Base-by-base conservation (phyloP, 1,140 invertebrate species). In the Spodoptera litura region DNA sequence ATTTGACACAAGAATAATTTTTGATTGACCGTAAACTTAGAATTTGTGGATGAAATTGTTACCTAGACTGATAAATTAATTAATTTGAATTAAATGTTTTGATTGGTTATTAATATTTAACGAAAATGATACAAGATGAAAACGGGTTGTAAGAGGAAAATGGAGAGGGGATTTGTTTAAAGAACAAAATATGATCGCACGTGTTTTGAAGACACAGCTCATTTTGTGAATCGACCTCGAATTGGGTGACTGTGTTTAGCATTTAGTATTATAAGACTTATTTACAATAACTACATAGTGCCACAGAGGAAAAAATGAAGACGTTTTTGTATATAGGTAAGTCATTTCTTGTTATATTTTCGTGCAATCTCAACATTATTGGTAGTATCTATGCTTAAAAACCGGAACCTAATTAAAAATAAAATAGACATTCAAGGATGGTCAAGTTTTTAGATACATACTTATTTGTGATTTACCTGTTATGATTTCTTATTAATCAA, bases 71-170 rank as follows among this genome's bases (percentile, higher is more conserved):
- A 15, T 10, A 52, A 20, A 31, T 68, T 52, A 52, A 15, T 25
- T 52, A 52, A 15, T 25, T 68, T 11, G 13, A 52, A 52, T 27
- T 20, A 52, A 11, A n/a, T 55, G n/a, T 55, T 38, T n/a, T 62
- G 20, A 59, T 62, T 68, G 64, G 64, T 27, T 20, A 52, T 27
- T 51, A 68, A 31, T 27, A 56, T n/a, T 68, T 27, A 4, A 35
- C 51, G 25, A 55, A 71, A 73, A 27, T 59, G 55, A 59, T 58
- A 44, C 35, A 12, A 73, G 71, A 64, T 58, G 38, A 11, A 59
- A 73, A 73, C 71, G 56, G 25, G 71, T 73, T 73, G 15, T 73
- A 73, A 20, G 35, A 73, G 70, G 70, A 73, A 73, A 73, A 73
- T 49, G 35, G 59, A 44, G 71, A 13, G 71, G 71, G 71, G 71